A percentile compares a stretch with the other conserved stretches of the same genome.
phyloP scores from a whole-genome alignment of 2,888 invertebrate genomes.

The Anodontia alba region DNA sequence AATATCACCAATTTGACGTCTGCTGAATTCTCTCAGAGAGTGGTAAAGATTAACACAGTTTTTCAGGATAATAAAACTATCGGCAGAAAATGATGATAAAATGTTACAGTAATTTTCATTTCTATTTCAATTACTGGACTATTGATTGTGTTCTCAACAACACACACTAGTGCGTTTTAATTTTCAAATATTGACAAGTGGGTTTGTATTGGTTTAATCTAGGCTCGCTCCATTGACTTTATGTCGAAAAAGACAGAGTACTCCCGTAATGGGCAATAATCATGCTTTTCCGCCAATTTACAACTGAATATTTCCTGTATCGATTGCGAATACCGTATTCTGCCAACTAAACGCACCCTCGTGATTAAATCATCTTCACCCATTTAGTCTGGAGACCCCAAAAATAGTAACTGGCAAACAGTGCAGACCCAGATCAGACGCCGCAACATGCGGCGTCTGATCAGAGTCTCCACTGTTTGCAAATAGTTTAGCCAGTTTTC shows the following conservation, averaged over 20 bases:
- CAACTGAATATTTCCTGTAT: conserved; percentile 15
- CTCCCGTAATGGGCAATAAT: conserved; percentile 39
- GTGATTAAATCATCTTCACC: too few species aligned
- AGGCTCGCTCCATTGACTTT: conserved; percentile 37
- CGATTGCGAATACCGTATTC: background rate
- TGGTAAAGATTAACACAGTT: too few species aligned
- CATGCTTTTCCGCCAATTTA: conserved; percentile 32
- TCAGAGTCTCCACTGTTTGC: too few species aligned
- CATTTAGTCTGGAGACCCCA: too few species aligned
- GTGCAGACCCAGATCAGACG: too few species aligned
- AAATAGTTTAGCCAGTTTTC: too few species aligned
- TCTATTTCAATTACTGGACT: background rate
- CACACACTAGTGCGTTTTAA: conserved; percentile 27
- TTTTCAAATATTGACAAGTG: conserved; percentile 51
- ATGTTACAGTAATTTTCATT: background rate
- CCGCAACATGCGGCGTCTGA: too few species aligned
- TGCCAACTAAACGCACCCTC: too few species aligned
- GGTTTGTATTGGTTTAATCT: conserved; percentile 26
- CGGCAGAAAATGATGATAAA: background rate
- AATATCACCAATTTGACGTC: too few species aligned
- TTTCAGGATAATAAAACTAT: too few species aligned
- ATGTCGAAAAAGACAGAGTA: conserved; percentile 47
- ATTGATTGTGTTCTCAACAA: background rate
- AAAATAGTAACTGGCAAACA: too few species aligned
- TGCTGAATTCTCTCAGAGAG: too few species aligned